Evolutionary conservation across 2,797 vertebrate species (phyloP).

Genomic region (Paramormyrops hopkinsi): DNA sequence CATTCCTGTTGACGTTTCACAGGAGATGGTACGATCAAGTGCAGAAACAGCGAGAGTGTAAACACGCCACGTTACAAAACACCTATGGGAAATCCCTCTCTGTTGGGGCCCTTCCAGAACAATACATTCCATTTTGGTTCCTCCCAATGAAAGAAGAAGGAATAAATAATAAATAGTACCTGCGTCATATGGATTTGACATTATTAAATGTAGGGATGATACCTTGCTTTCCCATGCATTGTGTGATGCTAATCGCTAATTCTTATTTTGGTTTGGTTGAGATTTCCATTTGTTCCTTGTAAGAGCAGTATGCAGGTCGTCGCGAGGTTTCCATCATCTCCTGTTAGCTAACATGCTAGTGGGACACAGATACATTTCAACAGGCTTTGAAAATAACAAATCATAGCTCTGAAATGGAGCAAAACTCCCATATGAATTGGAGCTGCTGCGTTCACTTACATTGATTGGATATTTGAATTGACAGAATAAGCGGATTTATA

Average conservation of each 20-base stretch:
- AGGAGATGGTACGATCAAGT: constrained; percentile 33
- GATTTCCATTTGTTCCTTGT: not conserved
- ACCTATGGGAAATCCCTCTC: constrained; percentile 46
- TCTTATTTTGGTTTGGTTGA: not conserved
- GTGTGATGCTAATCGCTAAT: not conserved
- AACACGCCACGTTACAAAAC: constrained; percentile 45
- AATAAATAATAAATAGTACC: not conserved
- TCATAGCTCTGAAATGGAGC: not conserved
- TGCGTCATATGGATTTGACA: not conserved
- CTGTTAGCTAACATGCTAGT: not conserved
- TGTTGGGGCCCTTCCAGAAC: constrained; percentile 29
- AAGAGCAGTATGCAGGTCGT: not conserved
- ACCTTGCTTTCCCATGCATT: not conserved
- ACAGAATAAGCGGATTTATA: not conserved
- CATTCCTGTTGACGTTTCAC: constrained; percentile 23
- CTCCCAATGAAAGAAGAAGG: not conserved
- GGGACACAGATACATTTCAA: not conserved
- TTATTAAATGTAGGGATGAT: not conserved
- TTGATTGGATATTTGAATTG: not conserved
- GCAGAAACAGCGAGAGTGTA: constrained; percentile 50
- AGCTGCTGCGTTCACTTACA: not conserved
- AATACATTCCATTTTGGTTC: not conserved
- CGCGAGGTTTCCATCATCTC: not conserved
- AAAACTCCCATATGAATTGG: not conserved
- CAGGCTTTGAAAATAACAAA: not conserved